phyloP scores from a whole-genome alignment of 2,888 invertebrate genomes.

The Dynastes tityus region DNA sequence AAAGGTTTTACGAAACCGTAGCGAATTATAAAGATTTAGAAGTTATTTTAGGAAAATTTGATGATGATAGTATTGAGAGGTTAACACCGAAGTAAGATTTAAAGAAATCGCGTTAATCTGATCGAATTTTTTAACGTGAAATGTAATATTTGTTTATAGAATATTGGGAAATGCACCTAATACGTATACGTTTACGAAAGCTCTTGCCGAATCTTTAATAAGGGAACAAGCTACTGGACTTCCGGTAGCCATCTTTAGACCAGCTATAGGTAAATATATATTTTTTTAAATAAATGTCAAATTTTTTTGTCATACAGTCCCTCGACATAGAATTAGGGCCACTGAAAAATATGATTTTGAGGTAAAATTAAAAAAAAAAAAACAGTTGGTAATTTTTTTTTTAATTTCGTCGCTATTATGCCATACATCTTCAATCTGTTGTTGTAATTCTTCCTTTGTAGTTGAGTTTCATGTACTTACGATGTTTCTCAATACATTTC shows the following conservation, averaged over 20 bases:
- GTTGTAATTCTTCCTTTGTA: too few species aligned
- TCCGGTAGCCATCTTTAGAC: constrained; percentile 85
- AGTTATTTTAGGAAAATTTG: constrained; percentile 68
- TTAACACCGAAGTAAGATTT: constrained; percentile 70
- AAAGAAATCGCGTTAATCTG: neutral
- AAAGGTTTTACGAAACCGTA: constrained; percentile 77
- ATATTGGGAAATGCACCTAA: constrained; percentile 83
- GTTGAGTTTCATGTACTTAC: too few species aligned
- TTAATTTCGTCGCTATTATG: too few species aligned
- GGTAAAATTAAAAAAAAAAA: too few species aligned
- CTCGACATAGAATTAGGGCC: too few species aligned
- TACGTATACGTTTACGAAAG: constrained; percentile 91
- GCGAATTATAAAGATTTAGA: constrained; percentile 71
- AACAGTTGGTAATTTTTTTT: too few species aligned
- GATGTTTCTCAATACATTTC: too few species aligned
- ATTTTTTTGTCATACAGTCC: too few species aligned
- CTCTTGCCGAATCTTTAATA: constrained; percentile 83
- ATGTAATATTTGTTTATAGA: constrained; percentile 66
- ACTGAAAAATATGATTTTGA: too few species aligned
- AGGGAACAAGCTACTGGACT: constrained; percentile 74
- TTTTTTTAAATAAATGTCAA: too few species aligned
- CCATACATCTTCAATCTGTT: too few species aligned
- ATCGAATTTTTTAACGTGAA: neutral
- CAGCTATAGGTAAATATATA: constrained; percentile 78
- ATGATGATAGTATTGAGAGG: constrained; percentile 59